Conservation (phyloP, 2,797 vertebrate genomes). For the Mormyrus proboscirostris region DNA sequence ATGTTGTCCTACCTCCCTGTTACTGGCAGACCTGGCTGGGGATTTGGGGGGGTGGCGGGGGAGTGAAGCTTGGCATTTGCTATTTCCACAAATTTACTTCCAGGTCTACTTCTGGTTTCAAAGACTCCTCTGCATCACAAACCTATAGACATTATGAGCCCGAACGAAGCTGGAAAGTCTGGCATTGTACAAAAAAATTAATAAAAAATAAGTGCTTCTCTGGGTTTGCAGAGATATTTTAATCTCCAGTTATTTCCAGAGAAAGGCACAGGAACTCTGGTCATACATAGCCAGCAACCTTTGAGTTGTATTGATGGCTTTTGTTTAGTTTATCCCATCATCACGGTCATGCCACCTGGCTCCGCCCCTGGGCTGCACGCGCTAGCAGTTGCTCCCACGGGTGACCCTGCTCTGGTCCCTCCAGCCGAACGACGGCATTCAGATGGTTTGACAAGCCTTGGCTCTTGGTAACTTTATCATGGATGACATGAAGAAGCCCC, state of each 20-base stretch:
- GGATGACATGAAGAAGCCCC: constrained; percentile 56
- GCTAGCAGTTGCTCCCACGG: neutral
- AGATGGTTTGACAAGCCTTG: constrained; percentile 19
- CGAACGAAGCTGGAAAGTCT: neutral
- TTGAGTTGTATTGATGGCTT: neutral
- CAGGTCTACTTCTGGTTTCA: neutral
- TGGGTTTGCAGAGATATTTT: neutral
- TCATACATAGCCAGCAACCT: neutral
- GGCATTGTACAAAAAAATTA: neutral
- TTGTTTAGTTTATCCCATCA: neutral
- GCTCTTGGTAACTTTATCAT: constrained; percentile 37
- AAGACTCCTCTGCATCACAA: neutral
- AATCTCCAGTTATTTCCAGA: neutral
- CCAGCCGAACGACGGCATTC: neutral
- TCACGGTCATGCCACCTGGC: neutral
- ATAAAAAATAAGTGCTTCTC: neutral
- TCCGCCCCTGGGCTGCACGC: neutral
- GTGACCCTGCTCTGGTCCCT: neutral
- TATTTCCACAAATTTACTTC: neutral
- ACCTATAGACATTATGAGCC: neutral
- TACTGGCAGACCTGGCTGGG: neutral
- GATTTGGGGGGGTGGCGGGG: neutral
- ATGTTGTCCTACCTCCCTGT: neutral
- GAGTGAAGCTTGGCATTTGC: neutral
- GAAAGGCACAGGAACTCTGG: neutral